These are phyloP conservation scores for Apus apus DNA, from an alignment of 2,113 vertebrate species.

Conservation along the genomic window DNA sequence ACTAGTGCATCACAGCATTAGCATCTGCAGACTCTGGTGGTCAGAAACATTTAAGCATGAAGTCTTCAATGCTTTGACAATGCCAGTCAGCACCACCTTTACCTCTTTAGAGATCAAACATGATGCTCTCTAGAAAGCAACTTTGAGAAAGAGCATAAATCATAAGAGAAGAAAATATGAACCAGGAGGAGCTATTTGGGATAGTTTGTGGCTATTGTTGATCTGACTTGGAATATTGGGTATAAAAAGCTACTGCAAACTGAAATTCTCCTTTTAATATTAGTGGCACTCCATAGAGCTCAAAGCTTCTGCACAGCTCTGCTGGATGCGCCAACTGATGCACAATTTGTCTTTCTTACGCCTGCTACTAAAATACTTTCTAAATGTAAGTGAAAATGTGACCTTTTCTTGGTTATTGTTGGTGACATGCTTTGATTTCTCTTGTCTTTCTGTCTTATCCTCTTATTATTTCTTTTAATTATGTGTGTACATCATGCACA, in stretches of 20 bases:
- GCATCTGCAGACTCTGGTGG: not conserved
- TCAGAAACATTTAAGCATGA: not conserved
- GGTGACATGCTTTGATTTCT: not conserved
- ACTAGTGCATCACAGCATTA: not conserved
- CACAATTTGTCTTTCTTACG: not conserved
- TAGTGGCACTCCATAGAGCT: not conserved
- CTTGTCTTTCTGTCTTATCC: not conserved
- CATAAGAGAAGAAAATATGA: not conserved
- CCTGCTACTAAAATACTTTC: not conserved
- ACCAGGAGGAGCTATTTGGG: not conserved
- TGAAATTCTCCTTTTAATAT: not conserved
- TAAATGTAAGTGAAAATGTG: conserved; percentile 7
- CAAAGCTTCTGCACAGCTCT: not conserved
- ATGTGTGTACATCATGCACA: not conserved
- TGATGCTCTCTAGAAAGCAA: not conserved
- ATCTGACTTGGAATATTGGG: not conserved
- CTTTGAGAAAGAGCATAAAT: not conserved
- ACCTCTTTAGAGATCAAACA: not conserved
- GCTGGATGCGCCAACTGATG: not conserved
- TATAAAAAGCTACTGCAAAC: not conserved
- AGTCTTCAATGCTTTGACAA: not conserved
- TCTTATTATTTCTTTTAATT: not conserved
- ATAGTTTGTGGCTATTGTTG: not conserved
- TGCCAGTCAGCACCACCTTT: accelerated
- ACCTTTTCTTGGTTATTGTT: conserved; percentile 5